Conservation (phyloP, 2,797 vertebrate species). For the Sebastes jordani region DNA sequence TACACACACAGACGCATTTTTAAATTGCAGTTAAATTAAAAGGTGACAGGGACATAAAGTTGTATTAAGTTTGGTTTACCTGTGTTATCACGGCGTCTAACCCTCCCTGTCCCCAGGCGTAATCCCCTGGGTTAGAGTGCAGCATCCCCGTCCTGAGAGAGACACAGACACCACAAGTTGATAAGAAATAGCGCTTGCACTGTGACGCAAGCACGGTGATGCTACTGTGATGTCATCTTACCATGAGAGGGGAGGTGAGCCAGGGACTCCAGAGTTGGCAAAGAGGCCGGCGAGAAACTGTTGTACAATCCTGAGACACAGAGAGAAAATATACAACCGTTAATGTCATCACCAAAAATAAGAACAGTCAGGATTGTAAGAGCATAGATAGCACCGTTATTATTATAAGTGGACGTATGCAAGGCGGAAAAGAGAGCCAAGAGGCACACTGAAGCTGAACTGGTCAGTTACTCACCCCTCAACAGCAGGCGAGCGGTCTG, state of each 20-base stretch:
- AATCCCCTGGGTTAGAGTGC: slow-evolving; percentile 97
- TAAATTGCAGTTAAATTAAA: slow-evolving; percentile 2
- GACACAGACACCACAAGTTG: slow-evolving; percentile 26
- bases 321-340: slow-evolving; percentile 4
- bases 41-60: not conserved
- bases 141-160: slow-evolving; percentile 92
- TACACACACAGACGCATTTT: slow-evolving; percentile 39
- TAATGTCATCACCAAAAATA: slow-evolving; percentile 7
- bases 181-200: not conserved
- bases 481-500: slow-evolving; percentile 93
- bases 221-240: slow-evolving; percentile 65
- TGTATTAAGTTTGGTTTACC: slow-evolving; percentile 73
- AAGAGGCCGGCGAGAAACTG: slow-evolving; percentile 90
- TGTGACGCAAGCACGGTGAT: not conserved
- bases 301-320: slow-evolving; percentile 90
- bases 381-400: not conserved
- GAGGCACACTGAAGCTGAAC: not conserved
- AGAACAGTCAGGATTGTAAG: not conserved
- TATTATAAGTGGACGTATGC: slow-evolving; percentile 4
- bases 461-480: slow-evolving; percentile 84
- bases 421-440: not conserved
- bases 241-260: slow-evolving; percentile 93
- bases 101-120: slow-evolving; percentile 97
- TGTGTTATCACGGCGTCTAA: slow-evolving; percentile 97
- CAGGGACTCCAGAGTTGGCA: slow-evolving; percentile 91